These are phyloP conservation scores for Polyommatus iphigenia DNA, from an alignment of 2,888 invertebrate genomes.

Conservation along the genomic window DNA sequence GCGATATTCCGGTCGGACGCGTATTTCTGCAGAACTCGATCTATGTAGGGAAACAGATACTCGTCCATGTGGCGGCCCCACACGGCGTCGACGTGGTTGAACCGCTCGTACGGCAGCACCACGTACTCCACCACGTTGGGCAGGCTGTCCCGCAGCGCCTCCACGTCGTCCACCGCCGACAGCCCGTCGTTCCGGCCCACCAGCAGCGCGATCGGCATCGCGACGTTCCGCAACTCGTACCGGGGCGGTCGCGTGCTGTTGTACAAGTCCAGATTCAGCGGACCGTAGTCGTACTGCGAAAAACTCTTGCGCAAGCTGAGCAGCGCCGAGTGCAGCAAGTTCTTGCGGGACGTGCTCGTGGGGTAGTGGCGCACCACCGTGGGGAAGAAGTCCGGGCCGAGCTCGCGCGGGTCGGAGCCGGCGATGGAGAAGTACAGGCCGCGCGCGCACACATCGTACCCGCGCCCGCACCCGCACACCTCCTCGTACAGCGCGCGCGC, in stretches of 20 bases:
- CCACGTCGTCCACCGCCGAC: constrained; percentile 51
- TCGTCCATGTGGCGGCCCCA: constrained; percentile 49
- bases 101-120: constrained; percentile 44
- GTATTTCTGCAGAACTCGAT: constrained; percentile 42
- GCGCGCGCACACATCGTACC: constrained; percentile 44
- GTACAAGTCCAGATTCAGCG: constrained; percentile 43
- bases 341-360: constrained; percentile 47
- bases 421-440: constrained; percentile 62
- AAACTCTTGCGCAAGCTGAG: constrained; percentile 41
- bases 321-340: background rate
- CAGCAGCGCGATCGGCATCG: constrained; percentile 56
- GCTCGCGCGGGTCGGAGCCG: constrained; percentile 74
- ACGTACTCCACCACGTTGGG: constrained; percentile 49
- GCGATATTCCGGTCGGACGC: background rate
- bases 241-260: constrained; percentile 42
- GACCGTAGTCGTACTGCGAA: constrained; percentile 45
- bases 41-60: constrained; percentile 49
- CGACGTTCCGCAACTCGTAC: constrained; percentile 48
- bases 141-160: constrained; percentile 41
- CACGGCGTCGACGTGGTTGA: constrained; percentile 51
- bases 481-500: constrained; percentile 32
- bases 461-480: constrained; percentile 41
- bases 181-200: constrained; percentile 77
- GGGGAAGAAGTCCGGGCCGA: constrained; percentile 69
- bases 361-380: constrained; percentile 47